Base-by-base conservation (phyloP, 2,113 vertebrate genomes). In the Rhynchopsitta pachyrhyncha region DNA sequence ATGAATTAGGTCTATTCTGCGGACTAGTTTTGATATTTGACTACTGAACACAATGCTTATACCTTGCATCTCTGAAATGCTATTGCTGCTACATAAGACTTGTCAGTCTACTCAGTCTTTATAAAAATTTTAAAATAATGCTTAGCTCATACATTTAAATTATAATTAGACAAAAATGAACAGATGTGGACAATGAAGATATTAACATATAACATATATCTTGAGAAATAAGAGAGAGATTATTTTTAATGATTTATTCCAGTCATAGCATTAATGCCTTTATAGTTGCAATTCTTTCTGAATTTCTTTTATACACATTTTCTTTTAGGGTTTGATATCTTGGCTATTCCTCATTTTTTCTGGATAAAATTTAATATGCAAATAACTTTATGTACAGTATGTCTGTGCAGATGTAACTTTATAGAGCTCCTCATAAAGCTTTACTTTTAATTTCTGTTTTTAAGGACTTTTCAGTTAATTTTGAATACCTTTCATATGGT, bases 131-230 rank as follows among this genome's bases (percentile, higher is more conserved):
- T 27, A 90, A 25, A 4, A 41, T 93, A 86, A 78, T 88, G 95
- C 91, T 94, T 95, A 93, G 6, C 25, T 96, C 53, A 82, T 66
- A 68, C 33, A 86, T 88, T 96, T 97, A 93, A 92, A 82, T 84
- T 90, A 42, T 78, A 96, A 95, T 90, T 37, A 83, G 12, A 49
- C 6, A 59, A 59, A 59, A 59, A 22, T 64, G 17, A 57, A 70
- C 42, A 19, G 66, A 66, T 53, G 63, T 16, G 49, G 35, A 90
- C 70, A 90, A 92, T 69, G 41, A 84, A 86, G 73, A 80, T 88
- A 81, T 68, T 94, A 47, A 86, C 70, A 71, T 60, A 82, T 86
- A 76, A 47, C 33, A 23, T 86, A 88, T 81, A 87, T 81, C 39
- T 57, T 93, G 64, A 91, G 57, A 79, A 96, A 91, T 85, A 96